Percentiles rank a stretch among this genome's conserved stretches.
Evolutionary conservation across 2,888 invertebrate species (phyloP).

Genomic region (Hypomecis atomaria): DNA sequence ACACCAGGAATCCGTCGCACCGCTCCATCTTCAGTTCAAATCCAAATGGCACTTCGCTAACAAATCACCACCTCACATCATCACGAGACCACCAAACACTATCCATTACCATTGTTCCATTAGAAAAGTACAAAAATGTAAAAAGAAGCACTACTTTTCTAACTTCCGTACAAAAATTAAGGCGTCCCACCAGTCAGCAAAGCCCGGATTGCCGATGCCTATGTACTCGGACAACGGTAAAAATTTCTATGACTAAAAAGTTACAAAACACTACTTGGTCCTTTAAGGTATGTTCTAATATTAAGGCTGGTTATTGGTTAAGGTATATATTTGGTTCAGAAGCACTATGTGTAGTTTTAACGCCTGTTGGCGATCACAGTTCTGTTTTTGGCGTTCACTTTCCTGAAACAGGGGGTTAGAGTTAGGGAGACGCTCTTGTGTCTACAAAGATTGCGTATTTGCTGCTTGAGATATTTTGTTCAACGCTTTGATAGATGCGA

Average conservation of each 20-base stretch:
- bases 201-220: background rate
- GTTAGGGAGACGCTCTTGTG: slow-evolving; percentile 20
- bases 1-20: slow-evolving; percentile 91
- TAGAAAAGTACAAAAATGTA: slow-evolving; percentile 40
- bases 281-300: slow-evolving; percentile 67
- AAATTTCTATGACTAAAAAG: slow-evolving; percentile 51
- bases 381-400: slow-evolving; percentile 20
- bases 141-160: slow-evolving; percentile 44
- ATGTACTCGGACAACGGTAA: background rate
- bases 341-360: slow-evolving; percentile 74
- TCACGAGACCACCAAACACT: slow-evolving; percentile 51
- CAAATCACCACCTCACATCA: slow-evolving; percentile 51
- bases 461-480: slow-evolving; percentile 12
- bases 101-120: slow-evolving; percentile 24
- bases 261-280: slow-evolving; percentile 77
- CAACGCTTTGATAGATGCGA: background rate
- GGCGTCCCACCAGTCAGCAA: slow-evolving; percentile 54
- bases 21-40: slow-evolving; percentile 86
- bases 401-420: slow-evolving; percentile 15
- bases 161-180: slow-evolving; percentile 70
- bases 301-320: slow-evolving; percentile 74
- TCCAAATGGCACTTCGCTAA: slow-evolving; percentile 42
- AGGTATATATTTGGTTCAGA: slow-evolving; percentile 67
- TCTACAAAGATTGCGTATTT: slow-evolving; percentile 26
- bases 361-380: slow-evolving; percentile 79